Evolutionary conservation across 2,888 invertebrate genomes (phyloP), one percentile per base, ranked within the genome.

Genomic region (Gonocerus acuteangulatus): DNA sequence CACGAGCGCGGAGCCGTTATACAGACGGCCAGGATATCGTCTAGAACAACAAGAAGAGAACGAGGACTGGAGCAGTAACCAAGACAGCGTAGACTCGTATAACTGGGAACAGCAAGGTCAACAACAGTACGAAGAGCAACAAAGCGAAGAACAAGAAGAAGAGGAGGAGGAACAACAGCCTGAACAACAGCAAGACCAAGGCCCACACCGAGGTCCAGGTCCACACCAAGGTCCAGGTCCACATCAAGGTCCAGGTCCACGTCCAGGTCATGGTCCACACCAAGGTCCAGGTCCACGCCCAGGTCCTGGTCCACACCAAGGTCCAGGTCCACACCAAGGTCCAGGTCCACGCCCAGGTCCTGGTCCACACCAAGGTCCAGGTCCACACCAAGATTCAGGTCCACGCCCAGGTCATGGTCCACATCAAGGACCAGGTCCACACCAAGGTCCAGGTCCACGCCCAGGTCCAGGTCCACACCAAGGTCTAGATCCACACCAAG

Each of bases 141-240:
- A n/a, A n/a, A n/a, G n/a, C n/a, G n/a, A n/a, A 27, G 9, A 6
- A 6, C 27, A 27, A 27, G 4, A 9, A 27, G 27, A 27, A 9
- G 9, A 27, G 27, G 9, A 27, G 4, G 4, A 27, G 27, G 27
- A 4, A 27, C 27, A 4, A 27, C 4, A 27, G 9, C 27, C 27
- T 27, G 34, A 18, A 19, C 48, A 23, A 47, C 11, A 16, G 7
- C 9, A 9, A 47, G 15, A 18, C n/a, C 58, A 15, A n/a, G 15
- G 16, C 13, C 58, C 48, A 2, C 16, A 48, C 9, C 34, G 48
- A n/a, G 15, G 4, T 9, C 15, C 34, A 15, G n/a, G 21, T 3
- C 58, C 58, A 47, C 34, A 36, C 18, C 58, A 47, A 9, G 45
- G 18, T 7, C 58, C 58, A 1, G 13, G 11, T 34, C 42, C 48